These are phyloP conservation scores for Unio pictorum DNA, from an alignment of 2,888 invertebrate genomes.

Conservation along the genomic window DNA sequence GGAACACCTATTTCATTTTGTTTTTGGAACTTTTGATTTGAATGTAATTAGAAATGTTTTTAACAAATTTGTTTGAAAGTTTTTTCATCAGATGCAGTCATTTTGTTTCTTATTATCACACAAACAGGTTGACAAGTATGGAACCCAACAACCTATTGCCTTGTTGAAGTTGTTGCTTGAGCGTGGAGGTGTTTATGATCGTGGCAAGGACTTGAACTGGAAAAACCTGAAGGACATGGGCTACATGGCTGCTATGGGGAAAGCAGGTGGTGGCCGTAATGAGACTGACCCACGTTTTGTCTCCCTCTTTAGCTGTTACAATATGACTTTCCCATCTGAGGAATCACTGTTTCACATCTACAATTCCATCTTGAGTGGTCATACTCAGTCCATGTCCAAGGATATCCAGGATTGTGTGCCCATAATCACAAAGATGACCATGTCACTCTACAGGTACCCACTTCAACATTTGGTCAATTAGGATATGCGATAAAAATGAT, in stretches of 20 bases:
- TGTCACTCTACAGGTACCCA: conserved; percentile 84
- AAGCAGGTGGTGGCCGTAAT: conserved; percentile 89
- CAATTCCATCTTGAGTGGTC: conserved; percentile 85
- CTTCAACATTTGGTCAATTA: neutral
- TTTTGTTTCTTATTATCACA: no score
- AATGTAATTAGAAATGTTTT: no score
- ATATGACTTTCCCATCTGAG: conserved; percentile 87
- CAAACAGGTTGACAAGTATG: conserved; percentile 81
- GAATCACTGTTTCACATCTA: conserved; percentile 86
- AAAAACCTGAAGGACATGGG: conserved; percentile 87
- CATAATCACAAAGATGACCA: conserved; percentile 83
- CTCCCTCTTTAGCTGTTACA: conserved; percentile 90
- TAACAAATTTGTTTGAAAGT: no score
- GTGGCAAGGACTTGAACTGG: conserved; percentile 91
- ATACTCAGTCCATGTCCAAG: conserved; percentile 80
- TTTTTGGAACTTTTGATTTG: no score
- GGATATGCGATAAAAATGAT: no score
- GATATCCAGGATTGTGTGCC: conserved; percentile 79
- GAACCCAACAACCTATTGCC: conserved; percentile 95
- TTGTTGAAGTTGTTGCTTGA: conserved; percentile 92
- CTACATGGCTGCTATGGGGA: conserved; percentile 73
- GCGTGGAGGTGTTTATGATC: conserved; percentile 89
- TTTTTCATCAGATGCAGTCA: no score
- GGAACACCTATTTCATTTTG: no score
- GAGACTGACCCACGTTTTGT: conserved; percentile 92